A percentile compares a stretch with the other conserved stretches of the same genome.
These are phyloP conservation scores for Lepidurus packardi DNA, from an alignment of 1,140 invertebrate genomes.

Conservation along the genomic window DNA sequence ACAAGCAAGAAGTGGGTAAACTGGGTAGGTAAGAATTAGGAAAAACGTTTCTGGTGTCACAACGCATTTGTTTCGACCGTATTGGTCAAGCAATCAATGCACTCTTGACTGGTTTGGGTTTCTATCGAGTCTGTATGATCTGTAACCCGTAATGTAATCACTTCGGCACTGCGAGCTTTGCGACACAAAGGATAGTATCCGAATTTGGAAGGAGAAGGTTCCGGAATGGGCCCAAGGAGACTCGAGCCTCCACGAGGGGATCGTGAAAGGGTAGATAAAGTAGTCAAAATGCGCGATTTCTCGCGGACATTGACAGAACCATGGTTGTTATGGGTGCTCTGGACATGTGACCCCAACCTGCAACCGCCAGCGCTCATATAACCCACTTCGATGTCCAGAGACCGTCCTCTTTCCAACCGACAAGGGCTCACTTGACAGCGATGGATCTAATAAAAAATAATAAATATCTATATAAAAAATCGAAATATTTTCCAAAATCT, in stretches of 20 bases:
- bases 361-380: not conserved
- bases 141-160: slow-evolving; percentile 32
- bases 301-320: not conserved
- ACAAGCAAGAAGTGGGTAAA: not conserved
- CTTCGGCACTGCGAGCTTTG: slow-evolving; percentile 32
- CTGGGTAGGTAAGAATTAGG: not conserved
- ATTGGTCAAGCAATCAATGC: not conserved
- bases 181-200: slow-evolving; percentile 24
- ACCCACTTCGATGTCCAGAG: not conserved
- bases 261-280: not conserved
- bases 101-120: not conserved
- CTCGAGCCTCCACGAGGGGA: not conserved
- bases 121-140: not conserved
- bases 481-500: not conserved
- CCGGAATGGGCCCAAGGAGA: not conserved
- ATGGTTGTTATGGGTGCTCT: not conserved
- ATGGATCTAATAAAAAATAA: not conserved
- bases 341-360: not conserved
- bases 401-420: not conserved
- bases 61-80: not conserved
- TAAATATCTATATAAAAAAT: not conserved
- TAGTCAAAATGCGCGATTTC: not conserved
- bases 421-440: slow-evolving; percentile 2
- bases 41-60: not conserved
- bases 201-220: not conserved